Base-by-base conservation (phyloP, 2,888 invertebrate species). In the Monoplex corrugatus region DNA sequence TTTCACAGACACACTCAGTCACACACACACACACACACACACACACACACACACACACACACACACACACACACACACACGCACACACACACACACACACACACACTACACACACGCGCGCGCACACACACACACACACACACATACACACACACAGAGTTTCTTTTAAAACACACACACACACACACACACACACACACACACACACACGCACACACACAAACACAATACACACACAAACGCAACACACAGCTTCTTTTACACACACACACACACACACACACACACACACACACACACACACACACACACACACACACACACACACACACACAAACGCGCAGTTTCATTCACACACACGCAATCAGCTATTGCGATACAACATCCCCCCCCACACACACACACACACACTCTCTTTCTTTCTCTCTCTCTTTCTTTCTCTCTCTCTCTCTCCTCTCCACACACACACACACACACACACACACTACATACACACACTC, bases 151-250 rank as follows among this genome's bases (percentile, higher is more conserved):
- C n/a, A 57, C 57, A 57, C 57, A 57, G 28, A 16, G 28, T 28
- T 23, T 23, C 57, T 23, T 28, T 23, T 28, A 63, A 63, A 16
- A 63, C 63, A 63, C 63, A 63, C 63, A 63, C 63, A 63, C 68
- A 19, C 68, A 19, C 68, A 68, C 68, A 23, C 68, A 68, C 68
- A n/a, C 68, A 68, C 68, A n/a, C 68, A 68, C 68, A 68, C 68
- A 68, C 68, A 68, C 68, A 68, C 68, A 68, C 68, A 68, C 68
- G 32, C 68, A 68, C 68, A 68, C 68, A 68, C 23, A 68, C 68
- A n/a, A 3, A n/a, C n/a, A 68, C 8, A 63, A 68, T 32, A 68
- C n/a, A 68, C n/a, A 68, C n/a, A n/a, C n/a, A 68, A 16, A 57
- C 57, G 28, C 10, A 57, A 57, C 57, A 57, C 57, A 57, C 16